Evolutionary conservation across 2,113 vertebrate species (phyloP), one percentile per base, ranked within the genome.

Genomic region (Rhizomys pruinosus): DNA sequence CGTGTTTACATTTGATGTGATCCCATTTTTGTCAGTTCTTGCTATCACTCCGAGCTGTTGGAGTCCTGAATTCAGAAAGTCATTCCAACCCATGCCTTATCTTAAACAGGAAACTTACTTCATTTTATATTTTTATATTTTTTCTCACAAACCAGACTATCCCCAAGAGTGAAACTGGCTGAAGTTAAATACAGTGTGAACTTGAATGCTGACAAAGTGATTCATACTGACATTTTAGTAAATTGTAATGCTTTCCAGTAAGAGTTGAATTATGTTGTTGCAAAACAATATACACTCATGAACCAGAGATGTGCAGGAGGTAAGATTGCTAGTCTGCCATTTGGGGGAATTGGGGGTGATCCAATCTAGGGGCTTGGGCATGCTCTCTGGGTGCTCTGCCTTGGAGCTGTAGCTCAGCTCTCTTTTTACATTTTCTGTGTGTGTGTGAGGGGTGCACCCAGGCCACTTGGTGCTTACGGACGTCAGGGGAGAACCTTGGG

Each of bases 151-250:
- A n/a, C 11, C 20, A 16, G 73, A 61, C 88, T 86, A 66, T 89
- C 64, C 3, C 11, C 71, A 79, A 84, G 22, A 57, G 17, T 87
- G 39, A 92, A 82, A 64, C 42, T n/a, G 89, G 37, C 55, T 89
- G 68, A 64, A 82, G 5, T 68, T 87, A 9, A 68, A 7, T 74
- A 8, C 23, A 66, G 52, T 84, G 0, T 79, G 44, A 93, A 71
- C 25, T 87, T 73, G n/a, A 89, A 34, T 82, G 34, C 52, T 39
- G 90, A 44, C 74, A 90, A 63, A 91, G 34, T 69, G 12, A 47
- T 25, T 89, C 63, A n/a, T 42, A 59, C 61, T 74, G 64, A 25
- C 71, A 3, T 47, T 88, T 95, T 95, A 32, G 15, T 85, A 71
- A 74, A 68, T 74, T 74, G n/a, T 81, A 42, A 47, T 61, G n/a